These are phyloP conservation scores for Metaphire vulgaris DNA, from an alignment of 1,140 invertebrate genomes.

Conservation along the genomic window DNA sequence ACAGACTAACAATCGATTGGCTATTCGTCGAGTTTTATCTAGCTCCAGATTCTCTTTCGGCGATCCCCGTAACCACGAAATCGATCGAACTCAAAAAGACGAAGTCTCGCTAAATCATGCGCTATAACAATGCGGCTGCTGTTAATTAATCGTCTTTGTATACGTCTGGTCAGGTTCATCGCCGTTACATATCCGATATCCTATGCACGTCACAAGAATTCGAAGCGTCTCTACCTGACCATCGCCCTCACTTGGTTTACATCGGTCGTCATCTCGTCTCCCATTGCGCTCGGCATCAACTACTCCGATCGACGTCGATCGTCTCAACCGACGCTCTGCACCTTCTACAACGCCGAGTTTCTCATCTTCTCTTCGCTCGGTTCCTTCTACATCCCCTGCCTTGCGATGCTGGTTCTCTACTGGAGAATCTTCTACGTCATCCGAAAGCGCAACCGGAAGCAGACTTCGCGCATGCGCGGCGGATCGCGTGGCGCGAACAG, in stretches of 20 bases:
- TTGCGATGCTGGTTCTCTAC: conserved; percentile 98
- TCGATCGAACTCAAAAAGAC: too few relatives aligned
- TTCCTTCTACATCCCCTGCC: conserved; percentile 98
- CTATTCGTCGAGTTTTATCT: too few relatives aligned
- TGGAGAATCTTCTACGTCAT: conserved; percentile 92
- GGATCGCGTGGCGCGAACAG: neutral
- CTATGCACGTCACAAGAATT: conserved; percentile 97
- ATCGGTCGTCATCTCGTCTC: conserved; percentile 89
- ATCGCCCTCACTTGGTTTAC: conserved; percentile 93
- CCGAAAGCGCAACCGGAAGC: conserved; percentile 69
- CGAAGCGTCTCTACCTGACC: conserved; percentile 84
- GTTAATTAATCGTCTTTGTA: conserved; percentile 13
- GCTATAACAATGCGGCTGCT: neutral
- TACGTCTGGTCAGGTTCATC: conserved; percentile 70
- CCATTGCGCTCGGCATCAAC: conserved; percentile 91
- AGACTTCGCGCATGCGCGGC: too few relatives aligned
- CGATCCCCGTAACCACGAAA: too few relatives aligned
- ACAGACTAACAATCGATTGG: too few relatives aligned
- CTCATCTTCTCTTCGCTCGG: conserved; percentile 94
- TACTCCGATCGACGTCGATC: conserved; percentile 41
- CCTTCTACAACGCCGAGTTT: conserved; percentile 96
- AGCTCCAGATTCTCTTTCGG: too few relatives aligned
- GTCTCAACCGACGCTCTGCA: conserved; percentile 56
- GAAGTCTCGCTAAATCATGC: neutral
- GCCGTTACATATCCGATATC: conserved; percentile 97